phyloP scores from a whole-genome alignment of 2,113 vertebrate species.

The Delphinapterus leucas region DNA sequence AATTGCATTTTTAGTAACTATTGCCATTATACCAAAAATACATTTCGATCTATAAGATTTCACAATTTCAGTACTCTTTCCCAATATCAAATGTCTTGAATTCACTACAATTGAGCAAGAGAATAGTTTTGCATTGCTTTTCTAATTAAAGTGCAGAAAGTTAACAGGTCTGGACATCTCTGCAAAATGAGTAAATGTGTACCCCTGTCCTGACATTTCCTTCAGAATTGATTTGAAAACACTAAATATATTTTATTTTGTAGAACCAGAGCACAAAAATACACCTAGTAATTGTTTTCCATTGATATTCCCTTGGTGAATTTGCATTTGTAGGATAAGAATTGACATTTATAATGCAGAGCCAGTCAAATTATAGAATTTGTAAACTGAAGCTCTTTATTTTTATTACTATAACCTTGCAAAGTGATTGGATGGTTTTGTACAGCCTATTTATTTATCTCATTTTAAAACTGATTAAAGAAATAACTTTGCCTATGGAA shows the following conservation, averaged over 20 bases:
- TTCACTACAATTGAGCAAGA: constrained; percentile 29
- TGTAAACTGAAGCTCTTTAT: constrained; percentile 56
- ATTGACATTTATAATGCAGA: constrained; percentile 72
- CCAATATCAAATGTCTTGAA: constrained; percentile 45
- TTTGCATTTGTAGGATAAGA: constrained; percentile 59
- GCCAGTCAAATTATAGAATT: constrained; percentile 61
- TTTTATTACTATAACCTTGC: constrained; percentile 65
- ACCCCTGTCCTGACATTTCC: constrained; percentile 59
- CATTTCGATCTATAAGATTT: constrained; percentile 18
- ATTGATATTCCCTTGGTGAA: constrained; percentile 63
- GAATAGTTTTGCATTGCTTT: constrained; percentile 56
- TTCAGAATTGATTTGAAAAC: constrained; percentile 65
- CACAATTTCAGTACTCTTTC: constrained; percentile 44
- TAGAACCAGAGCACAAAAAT: constrained; percentile 45
- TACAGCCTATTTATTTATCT: constrained; percentile 47
- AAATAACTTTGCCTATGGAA: constrained; percentile 3
- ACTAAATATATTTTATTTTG: constrained; percentile 70
- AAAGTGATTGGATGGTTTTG: constrained; percentile 43
- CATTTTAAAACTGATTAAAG: constrained; percentile 58
- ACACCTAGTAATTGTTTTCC: constrained; percentile 63
- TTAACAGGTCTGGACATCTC: constrained; percentile 64
- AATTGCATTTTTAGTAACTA: constrained; percentile 43
- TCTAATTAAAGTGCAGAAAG: constrained; percentile 71
- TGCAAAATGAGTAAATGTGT: constrained; percentile 63
- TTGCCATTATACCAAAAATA: constrained; percentile 58